Percentiles rank a stretch among this genome's conserved stretches.
These are phyloP conservation scores for Amphiprion clarkii DNA, from an alignment of 2,797 vertebrate species.

Conservation along the genomic window DNA sequence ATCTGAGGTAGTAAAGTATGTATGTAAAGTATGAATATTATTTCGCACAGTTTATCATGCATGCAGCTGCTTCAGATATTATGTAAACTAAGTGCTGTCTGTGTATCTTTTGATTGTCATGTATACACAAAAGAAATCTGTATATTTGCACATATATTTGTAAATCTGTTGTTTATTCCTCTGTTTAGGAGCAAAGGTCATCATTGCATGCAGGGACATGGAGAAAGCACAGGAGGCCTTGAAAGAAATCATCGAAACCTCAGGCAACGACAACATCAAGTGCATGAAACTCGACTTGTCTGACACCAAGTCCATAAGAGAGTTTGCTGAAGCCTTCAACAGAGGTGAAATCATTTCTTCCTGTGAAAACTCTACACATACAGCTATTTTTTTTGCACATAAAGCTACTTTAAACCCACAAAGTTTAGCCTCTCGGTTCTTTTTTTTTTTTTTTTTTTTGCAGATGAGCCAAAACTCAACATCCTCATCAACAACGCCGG, in stretches of 20 bases:
- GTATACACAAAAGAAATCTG: too few relatives aligned
- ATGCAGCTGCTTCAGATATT: too few relatives aligned
- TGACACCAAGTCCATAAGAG: constrained; percentile 89
- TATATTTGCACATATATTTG: neutral
- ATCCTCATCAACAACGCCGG: constrained; percentile 97
- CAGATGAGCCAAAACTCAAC: constrained; percentile 91
- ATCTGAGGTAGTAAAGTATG: too few relatives aligned
- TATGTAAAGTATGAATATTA: too few relatives aligned
- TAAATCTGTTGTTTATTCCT: neutral
- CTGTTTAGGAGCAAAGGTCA: constrained; percentile 88
- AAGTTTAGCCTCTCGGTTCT: neutral
- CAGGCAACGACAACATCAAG: constrained; percentile 86
- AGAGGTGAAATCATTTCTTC: constrained; percentile 77
- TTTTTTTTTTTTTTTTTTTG: neutral
- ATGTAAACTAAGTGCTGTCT: too few relatives aligned
- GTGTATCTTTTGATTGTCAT: too few relatives aligned
- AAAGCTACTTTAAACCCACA: rapidly evolving
- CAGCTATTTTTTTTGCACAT: neutral
- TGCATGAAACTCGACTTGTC: constrained; percentile 91
- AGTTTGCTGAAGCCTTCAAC: constrained; percentile 90
- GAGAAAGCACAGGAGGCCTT: constrained; percentile 86
- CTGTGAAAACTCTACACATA: too few relatives aligned
- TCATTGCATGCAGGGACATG: constrained; percentile 91
- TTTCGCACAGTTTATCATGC: too few relatives aligned
- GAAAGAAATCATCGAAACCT: constrained; percentile 85